A percentile compares a stretch with the other conserved stretches of the same genome.
These are phyloP conservation scores for Callaeas wilsoni DNA, from an alignment of 2,113 vertebrate species.

Conservation along the genomic window DNA sequence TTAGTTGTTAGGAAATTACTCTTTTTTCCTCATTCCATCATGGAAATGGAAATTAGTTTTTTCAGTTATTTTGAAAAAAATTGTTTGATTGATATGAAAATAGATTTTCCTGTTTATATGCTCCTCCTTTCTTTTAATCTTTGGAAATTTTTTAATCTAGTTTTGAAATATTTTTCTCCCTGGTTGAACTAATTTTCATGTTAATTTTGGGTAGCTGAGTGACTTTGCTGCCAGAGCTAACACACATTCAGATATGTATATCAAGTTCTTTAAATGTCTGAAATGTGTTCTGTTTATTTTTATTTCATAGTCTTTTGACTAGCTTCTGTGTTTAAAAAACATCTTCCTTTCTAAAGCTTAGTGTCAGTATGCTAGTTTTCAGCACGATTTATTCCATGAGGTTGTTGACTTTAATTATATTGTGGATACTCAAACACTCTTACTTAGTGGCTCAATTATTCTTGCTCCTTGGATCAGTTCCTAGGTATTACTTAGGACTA, in stretches of 20 bases:
- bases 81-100: not conserved
- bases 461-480: conserved; percentile 36
- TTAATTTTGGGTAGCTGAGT: not conserved
- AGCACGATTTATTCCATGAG: conserved; percentile 45
- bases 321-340: conserved; percentile 41
- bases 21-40: not conserved
- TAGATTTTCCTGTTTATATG: not conserved
- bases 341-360: conserved; percentile 33
- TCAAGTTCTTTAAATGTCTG: conserved; percentile 9
- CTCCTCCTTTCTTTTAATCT: not conserved
- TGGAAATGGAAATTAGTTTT: not conserved
- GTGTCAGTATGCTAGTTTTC: conserved; percentile 46
- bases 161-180: not conserved
- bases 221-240: conserved; percentile 22
- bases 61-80: not conserved
- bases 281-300: conserved; percentile 41
- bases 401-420: conserved; percentile 62
- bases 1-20: not conserved
- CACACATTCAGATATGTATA: not conserved
- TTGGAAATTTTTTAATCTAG: not conserved
- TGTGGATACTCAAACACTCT: conserved; percentile 7
- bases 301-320: conserved; percentile 35
- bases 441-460: conserved; percentile 53
- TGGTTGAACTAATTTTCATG: not conserved
- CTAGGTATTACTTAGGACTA: conserved; percentile 39